phyloP scores from a whole-genome alignment of 2,797 vertebrate genomes.

The Halcyon chelicuti region DNA sequence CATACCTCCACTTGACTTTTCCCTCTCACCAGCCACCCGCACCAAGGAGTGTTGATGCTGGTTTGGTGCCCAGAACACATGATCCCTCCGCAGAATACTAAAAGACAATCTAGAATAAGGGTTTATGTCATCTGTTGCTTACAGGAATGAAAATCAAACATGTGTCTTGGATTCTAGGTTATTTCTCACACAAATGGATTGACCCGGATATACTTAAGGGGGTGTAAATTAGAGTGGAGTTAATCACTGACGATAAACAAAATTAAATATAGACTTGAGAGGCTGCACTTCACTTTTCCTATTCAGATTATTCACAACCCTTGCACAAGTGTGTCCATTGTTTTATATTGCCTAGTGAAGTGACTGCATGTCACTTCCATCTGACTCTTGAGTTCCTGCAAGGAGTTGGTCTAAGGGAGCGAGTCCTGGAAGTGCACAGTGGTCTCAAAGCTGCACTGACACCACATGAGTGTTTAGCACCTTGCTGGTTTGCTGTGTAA shows the following conservation, averaged over 20 bases:
- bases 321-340: not conserved
- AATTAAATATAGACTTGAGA: not conserved
- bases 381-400: not conserved
- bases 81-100: conserved; percentile 2
- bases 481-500: not conserved
- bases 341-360: not conserved
- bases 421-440: not conserved
- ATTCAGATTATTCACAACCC: not conserved
- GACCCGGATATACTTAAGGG: not conserved
- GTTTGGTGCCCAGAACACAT: conserved; percentile 45
- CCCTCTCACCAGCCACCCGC: not conserved
- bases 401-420: not conserved
- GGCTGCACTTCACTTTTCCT: not conserved
- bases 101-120: conserved; percentile 37
- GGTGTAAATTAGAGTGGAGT: not conserved
- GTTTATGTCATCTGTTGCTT: conserved; percentile 23
- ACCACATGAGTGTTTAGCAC: not conserved
- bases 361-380: not conserved
- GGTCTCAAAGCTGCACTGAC: fast-evolving
- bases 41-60: not conserved
- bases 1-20: not conserved
- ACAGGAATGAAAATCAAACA: conserved; percentile 20
- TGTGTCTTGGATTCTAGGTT: not conserved
- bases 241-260: not conserved
- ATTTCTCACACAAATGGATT: conserved; percentile 28